Percentiles rank a stretch among this genome's conserved stretches.
These are phyloP conservation scores for Galbula dea DNA, from an alignment of 2,113 vertebrate genomes.

Conservation along the genomic window DNA sequence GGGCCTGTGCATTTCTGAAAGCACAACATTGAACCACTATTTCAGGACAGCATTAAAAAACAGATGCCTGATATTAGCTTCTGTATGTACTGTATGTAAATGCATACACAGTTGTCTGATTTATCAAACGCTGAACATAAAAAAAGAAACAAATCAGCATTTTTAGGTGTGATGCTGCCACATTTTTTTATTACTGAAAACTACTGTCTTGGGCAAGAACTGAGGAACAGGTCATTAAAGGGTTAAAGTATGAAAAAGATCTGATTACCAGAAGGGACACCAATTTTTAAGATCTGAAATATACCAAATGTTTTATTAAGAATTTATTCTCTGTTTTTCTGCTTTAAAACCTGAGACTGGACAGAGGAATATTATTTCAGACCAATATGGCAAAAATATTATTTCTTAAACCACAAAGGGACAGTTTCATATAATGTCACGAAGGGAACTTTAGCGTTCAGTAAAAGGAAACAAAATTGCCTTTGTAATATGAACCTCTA, in stretches of 20 bases:
- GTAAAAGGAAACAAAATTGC: conserved; percentile 31
- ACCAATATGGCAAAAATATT: conserved; percentile 39
- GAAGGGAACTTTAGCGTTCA: background rate
- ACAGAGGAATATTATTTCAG: conserved; percentile 4
- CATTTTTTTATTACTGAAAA: background rate
- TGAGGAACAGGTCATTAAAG: background rate
- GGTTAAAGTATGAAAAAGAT: background rate
- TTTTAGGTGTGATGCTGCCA: background rate
- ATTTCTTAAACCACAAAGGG: conserved; percentile 39
- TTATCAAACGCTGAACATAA: background rate
- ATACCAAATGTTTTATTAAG: background rate
- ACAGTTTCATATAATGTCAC: conserved; percentile 27
- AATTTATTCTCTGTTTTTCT: background rate
- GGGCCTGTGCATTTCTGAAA: background rate
- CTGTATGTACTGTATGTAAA: background rate
- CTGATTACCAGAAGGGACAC: background rate
- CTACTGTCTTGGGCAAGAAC: background rate
- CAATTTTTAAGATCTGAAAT: background rate
- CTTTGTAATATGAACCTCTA: conserved; percentile 25
- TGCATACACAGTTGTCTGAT: background rate
- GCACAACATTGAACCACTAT: background rate
- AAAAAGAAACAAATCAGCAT: background rate
- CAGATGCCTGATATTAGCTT: background rate
- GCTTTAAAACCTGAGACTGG: conserved; percentile 23
- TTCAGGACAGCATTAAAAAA: background rate